phyloP scores from a whole-genome alignment of 2,113 vertebrate species.

The Pogonocichla stellata region DNA sequence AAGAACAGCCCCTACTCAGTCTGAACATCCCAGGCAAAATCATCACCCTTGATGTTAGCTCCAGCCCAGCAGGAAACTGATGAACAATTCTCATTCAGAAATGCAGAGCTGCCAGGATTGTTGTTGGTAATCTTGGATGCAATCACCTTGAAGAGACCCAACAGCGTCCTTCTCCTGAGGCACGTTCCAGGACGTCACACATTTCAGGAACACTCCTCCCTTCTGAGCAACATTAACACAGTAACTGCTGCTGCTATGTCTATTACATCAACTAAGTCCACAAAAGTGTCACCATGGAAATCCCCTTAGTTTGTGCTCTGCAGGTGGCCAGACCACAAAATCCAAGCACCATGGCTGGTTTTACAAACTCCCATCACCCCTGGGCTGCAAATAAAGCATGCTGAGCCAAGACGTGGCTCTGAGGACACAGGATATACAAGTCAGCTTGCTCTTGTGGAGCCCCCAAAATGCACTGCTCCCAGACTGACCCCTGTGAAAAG shows the following conservation, averaged over 20 bases:
- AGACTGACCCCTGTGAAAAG: neutral
- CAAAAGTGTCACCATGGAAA: neutral
- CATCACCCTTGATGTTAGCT: neutral
- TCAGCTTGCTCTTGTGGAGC: neutral
- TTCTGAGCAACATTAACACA: neutral
- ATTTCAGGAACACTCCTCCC: neutral
- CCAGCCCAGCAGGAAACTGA: neutral
- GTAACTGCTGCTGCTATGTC: neutral
- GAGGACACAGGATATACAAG: neutral
- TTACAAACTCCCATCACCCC: neutral
- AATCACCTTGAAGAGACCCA: neutral
- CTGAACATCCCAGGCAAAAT: neutral
- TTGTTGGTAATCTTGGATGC: neutral
- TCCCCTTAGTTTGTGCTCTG: neutral
- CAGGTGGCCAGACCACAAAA: neutral
- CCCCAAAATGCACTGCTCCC: neutral
- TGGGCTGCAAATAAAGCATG: neutral
- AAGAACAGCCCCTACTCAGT: neutral
- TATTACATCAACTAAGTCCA: neutral
- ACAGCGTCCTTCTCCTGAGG: neutral
- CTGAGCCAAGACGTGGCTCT: accelerated
- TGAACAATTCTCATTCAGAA: neutral
- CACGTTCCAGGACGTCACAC: neutral
- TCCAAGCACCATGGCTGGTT: neutral
- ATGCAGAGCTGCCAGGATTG: neutral